Percentiles rank a stretch among this genome's conserved stretches.
These are phyloP conservation scores for Ptyas mucosa DNA, from an alignment of 2,113 vertebrate species.

Conservation along the genomic window DNA sequence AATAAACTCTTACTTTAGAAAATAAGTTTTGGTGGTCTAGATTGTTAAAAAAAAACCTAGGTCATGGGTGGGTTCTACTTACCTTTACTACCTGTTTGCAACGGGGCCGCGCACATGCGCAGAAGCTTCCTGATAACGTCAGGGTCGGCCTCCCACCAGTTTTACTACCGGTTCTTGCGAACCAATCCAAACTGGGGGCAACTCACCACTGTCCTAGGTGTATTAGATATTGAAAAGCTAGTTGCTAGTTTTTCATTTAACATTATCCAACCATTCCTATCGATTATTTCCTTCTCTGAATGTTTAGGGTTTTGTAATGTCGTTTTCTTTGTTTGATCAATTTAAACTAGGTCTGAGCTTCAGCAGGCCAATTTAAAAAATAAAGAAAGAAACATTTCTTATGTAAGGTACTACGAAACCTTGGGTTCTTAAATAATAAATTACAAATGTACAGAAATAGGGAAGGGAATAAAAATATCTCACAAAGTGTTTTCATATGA, in stretches of 20 bases:
- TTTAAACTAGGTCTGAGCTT: neutral
- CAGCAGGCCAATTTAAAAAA: neutral
- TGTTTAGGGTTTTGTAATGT: neutral
- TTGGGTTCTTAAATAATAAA: neutral
- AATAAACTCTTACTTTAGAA: neutral
- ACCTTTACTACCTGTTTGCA: too few relatives aligned
- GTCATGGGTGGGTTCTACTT: too few relatives aligned
- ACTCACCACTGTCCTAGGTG: neutral
- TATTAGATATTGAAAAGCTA: neutral
- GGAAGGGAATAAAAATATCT: neutral
- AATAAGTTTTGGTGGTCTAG: neutral
- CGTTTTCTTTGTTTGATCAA: neutral
- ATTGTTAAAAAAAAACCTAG: neutral
- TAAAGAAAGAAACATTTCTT: neutral
- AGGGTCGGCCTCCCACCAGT: too few relatives aligned
- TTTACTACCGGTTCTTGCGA: too few relatives aligned
- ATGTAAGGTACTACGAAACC: neutral
- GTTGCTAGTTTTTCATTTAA: neutral
- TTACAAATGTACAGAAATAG: neutral
- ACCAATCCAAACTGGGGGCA: too few relatives aligned
- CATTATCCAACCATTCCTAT: neutral
- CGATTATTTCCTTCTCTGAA: neutral
- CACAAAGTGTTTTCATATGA: neutral
- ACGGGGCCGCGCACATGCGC: too few relatives aligned
- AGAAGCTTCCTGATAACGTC: too few relatives aligned